Percentiles rank a stretch among this genome's conserved stretches.
Evolutionary conservation across 2,888 invertebrate species (phyloP).

Genomic region (Allygus modestus): DNA sequence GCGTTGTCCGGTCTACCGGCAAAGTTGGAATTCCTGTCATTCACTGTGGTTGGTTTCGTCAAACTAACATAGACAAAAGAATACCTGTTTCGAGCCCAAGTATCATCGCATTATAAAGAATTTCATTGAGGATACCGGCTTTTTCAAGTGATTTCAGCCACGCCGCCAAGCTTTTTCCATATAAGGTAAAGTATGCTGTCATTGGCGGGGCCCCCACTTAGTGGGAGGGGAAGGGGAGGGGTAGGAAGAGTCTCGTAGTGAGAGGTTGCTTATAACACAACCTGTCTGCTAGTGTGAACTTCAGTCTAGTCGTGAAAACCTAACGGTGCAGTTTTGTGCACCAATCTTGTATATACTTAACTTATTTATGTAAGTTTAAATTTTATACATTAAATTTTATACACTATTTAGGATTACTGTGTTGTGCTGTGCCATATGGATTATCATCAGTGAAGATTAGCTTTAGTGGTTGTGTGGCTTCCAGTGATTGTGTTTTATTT

Average conservation of each 20-base stretch:
- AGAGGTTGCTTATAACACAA: constrained; percentile 64
- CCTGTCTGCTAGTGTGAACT: constrained; percentile 62
- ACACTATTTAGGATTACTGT: background rate
- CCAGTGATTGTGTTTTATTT: too few relatives aligned
- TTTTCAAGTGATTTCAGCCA: constrained; percentile 47
- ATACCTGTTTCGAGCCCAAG: constrained; percentile 58
- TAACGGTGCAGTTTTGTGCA: constrained; percentile 64
- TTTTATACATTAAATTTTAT: background rate
- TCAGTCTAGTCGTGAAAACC: constrained; percentile 65
- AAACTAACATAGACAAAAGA: too few relatives aligned
- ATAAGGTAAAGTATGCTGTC: constrained; percentile 86
- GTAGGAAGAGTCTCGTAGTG: constrained; percentile 76
- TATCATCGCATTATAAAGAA: background rate
- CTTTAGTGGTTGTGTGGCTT: constrained; percentile 11
- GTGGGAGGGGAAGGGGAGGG: constrained; percentile 74
- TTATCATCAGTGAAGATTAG: background rate
- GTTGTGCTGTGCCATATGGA: constrained; percentile 31
- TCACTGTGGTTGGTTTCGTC: too few relatives aligned
- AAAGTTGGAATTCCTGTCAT: background rate
- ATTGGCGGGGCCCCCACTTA: constrained; percentile 76
- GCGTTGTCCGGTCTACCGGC: constrained; percentile 20
- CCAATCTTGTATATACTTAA: constrained; percentile 57
- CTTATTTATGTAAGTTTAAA: constrained; percentile 56
- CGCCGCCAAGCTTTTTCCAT: constrained; percentile 77
- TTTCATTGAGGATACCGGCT: constrained; percentile 13